phyloP scores from a whole-genome alignment of 2,797 vertebrate genomes.

The Iguana delicatissima region DNA sequence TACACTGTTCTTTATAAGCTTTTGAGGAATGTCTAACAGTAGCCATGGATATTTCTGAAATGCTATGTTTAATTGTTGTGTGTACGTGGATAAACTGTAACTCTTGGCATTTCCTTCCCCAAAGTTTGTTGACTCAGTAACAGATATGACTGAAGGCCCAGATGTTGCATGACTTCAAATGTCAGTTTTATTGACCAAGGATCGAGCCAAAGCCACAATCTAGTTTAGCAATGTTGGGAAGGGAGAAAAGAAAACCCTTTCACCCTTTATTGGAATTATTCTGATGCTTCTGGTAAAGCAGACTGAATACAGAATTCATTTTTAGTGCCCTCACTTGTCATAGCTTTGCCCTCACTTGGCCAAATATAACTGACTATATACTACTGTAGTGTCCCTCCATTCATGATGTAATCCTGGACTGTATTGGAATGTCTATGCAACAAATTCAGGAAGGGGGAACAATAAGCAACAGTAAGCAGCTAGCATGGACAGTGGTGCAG shows the following conservation, averaged over 20 bases:
- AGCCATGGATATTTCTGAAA: neutral
- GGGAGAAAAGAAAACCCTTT: neutral
- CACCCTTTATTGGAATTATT: neutral
- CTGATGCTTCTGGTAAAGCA: neutral
- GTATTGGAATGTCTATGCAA: neutral
- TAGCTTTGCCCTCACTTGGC: neutral
- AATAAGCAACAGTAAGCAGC: neutral
- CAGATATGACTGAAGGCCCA: neutral
- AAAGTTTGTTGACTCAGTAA: neutral
- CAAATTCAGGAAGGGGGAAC: neutral
- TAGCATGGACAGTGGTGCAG: neutral
- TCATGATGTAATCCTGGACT: neutral
- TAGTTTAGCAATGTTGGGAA: neutral
- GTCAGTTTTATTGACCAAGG: neutral
- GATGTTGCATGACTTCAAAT: neutral
- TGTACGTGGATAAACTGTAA: neutral
- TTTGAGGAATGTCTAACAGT: neutral
- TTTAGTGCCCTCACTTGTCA: neutral
- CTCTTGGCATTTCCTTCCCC: neutral
- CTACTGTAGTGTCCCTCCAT: neutral
- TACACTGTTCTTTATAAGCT: neutral
- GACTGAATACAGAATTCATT: neutral
- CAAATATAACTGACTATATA: neutral
- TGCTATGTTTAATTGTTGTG: neutral
- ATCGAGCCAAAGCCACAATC: neutral